Evolutionary conservation across 2,113 vertebrate species (phyloP).

Genomic region (Desmodus rotundus): DNA sequence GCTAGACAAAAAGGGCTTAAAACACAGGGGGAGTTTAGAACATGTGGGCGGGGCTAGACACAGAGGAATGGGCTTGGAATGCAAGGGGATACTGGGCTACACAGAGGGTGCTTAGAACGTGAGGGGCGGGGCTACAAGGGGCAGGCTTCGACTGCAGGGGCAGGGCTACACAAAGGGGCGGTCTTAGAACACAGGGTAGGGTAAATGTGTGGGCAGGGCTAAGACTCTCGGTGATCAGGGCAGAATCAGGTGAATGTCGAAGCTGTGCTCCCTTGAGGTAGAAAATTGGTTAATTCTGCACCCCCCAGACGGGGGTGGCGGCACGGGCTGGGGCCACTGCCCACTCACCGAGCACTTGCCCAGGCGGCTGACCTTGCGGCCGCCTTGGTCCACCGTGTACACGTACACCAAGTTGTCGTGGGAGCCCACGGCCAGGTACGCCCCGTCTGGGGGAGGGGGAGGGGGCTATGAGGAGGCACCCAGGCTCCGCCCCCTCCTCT

Average conservation of each 20-base stretch:
- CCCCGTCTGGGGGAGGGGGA: slow-evolving; percentile 72
- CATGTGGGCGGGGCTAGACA: slow-evolving; percentile 3
- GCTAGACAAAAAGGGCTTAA: background rate
- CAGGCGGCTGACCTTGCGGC: slow-evolving; percentile 73
- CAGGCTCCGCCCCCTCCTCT: slow-evolving; percentile 51
- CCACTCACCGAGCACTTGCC: slow-evolving; percentile 76
- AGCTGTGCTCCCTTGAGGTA: slow-evolving; percentile 50
- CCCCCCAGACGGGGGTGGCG: slow-evolving; percentile 43
- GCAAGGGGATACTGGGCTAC: background rate
- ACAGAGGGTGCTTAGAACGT: background rate
- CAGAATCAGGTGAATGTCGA: background rate
- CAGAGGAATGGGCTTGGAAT: background rate
- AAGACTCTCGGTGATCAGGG: slow-evolving; percentile 9
- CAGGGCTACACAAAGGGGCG: background rate
- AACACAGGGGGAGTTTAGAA: background rate
- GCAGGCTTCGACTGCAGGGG: background rate
- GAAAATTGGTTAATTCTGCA: slow-evolving; percentile 69
- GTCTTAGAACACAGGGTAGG: slow-evolving; percentile 32
- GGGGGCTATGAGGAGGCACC: slow-evolving; percentile 66
- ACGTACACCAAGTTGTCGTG: slow-evolving; percentile 96
- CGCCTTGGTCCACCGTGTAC: slow-evolving; percentile 81
- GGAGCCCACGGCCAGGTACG: slow-evolving; percentile 79
- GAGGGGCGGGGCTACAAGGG: background rate
- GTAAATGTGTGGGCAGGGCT: background rate
- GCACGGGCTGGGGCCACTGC: slow-evolving; percentile 48